phyloP scores from a whole-genome alignment of 30 jellyfish, hydroid and myxozoan genomes.

The Chironex yamaguchii region DNA sequence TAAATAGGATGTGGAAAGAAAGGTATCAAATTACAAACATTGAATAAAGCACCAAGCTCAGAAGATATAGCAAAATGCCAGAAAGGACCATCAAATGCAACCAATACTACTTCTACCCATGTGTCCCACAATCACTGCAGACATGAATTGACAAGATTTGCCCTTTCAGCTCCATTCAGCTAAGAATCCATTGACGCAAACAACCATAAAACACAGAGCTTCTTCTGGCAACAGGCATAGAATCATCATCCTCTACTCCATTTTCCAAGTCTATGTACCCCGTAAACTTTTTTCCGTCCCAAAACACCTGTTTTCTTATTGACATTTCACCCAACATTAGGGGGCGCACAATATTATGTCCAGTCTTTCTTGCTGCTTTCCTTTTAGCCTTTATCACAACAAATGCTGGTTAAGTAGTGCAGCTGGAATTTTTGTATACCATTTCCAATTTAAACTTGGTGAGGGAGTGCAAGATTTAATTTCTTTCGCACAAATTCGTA shows the following conservation, averaged over 20 bases:
- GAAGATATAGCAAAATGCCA: constrained; percentile 61
- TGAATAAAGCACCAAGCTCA: constrained; percentile 52
- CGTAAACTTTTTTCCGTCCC: constrained; percentile 16
- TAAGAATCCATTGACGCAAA: constrained; percentile 62
- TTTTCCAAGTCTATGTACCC: constrained; percentile 69
- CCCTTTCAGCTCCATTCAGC: constrained; percentile 53
- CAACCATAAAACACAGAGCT: constrained; percentile 63
- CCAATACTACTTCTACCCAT: constrained; percentile 12
- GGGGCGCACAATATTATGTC: constrained; percentile 11
- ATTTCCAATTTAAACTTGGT: not conserved
- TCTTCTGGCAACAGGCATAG: constrained; percentile 30
- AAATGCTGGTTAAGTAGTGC: constrained; percentile 22
- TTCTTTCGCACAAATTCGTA: not conserved
- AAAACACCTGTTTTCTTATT: constrained; percentile 34
- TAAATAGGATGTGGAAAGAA: constrained; percentile 46
- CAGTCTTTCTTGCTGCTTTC: constrained; percentile 19
- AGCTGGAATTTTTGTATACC: not conserved
- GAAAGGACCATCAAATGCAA: constrained; percentile 72
- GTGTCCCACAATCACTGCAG: constrained; percentile 37
- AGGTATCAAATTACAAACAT: constrained; percentile 6
- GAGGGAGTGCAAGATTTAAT: not conserved
- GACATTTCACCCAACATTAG: constrained; percentile 63
- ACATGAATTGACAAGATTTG: constrained; percentile 41
- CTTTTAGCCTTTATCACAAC: not conserved
- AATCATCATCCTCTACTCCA: constrained; percentile 54